A percentile compares a stretch with the other conserved stretches of the same genome.
These are phyloP conservation scores for Scytalopus superciliaris DNA, from an alignment of 2,113 vertebrate species.

Conservation along the genomic window DNA sequence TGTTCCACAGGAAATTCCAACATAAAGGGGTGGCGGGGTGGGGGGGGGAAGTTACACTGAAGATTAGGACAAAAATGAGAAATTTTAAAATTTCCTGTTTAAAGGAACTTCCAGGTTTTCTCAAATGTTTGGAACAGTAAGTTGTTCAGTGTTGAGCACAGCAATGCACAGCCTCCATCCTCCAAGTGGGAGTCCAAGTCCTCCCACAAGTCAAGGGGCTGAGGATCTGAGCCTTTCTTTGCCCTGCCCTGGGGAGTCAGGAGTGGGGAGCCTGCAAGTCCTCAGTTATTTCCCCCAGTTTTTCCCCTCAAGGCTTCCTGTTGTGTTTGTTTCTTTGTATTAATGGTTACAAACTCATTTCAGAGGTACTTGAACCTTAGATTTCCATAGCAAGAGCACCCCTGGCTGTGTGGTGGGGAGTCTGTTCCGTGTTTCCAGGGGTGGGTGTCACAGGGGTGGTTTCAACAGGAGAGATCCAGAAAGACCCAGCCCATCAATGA, in stretches of 20 bases:
- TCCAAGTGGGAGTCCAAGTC: not conserved
- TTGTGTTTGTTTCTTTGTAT: not conserved
- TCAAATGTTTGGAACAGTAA: not conserved
- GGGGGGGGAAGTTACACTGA: not conserved
- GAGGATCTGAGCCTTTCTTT: not conserved
- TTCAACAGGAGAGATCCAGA: not conserved
- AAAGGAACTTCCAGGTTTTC: slow-evolving; percentile 15
- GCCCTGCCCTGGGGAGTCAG: not conserved
- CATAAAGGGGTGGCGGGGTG: not conserved
- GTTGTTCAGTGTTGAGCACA: not conserved
- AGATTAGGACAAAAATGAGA: slow-evolving; percentile 28
- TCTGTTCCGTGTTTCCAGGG: not conserved
- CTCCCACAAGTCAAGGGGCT: not conserved
- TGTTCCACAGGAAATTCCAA: slow-evolving; percentile 53
- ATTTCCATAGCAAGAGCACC: not conserved
- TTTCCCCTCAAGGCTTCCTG: not conserved
- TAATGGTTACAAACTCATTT: not conserved
- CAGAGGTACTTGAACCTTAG: not conserved
- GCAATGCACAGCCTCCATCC: not conserved
- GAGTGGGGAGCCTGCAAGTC: not conserved
- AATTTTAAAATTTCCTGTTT: not conserved
- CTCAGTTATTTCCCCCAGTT: not conserved
- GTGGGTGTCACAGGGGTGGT: not conserved
- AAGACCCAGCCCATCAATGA: rapidly evolving
- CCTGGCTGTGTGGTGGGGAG: not conserved